These are phyloP conservation scores for Pristis pectinata DNA, from an alignment of 2,797 vertebrate species.

Conservation along the genomic window DNA sequence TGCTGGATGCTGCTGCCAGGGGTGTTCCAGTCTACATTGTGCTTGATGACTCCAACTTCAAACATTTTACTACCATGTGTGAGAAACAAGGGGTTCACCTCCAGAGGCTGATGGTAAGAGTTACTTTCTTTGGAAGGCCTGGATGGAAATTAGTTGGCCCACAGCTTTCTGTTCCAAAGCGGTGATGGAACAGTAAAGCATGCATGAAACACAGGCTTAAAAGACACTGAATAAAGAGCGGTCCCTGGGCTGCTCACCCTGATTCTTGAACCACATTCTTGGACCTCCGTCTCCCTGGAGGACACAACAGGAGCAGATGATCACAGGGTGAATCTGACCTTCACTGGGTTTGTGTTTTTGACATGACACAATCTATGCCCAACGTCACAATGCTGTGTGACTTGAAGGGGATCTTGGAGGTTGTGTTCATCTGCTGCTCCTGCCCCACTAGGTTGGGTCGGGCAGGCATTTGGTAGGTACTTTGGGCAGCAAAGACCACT, in stretches of 20 bases:
- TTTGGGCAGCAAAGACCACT: background rate
- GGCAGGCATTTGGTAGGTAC: background rate
- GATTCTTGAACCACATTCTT: background rate
- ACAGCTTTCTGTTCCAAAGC: background rate
- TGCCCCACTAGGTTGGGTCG: background rate
- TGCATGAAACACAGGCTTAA: background rate
- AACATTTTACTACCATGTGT: constrained; percentile 79
- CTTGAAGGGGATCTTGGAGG: background rate
- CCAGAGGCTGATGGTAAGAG: constrained; percentile 81
- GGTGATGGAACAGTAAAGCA: background rate
- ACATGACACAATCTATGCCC: background rate
- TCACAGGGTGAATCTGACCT: background rate
- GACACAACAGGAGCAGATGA: too few relatives aligned
- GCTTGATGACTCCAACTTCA: constrained; percentile 75
- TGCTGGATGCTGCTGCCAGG: constrained; percentile 76
- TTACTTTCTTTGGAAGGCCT: background rate
- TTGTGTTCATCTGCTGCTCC: background rate
- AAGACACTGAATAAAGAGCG: background rate
- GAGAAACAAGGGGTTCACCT: constrained; percentile 82
- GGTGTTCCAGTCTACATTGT: constrained; percentile 85
- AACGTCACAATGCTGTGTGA: background rate
- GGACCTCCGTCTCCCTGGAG: background rate
- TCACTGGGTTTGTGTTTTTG: background rate
- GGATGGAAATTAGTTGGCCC: background rate
- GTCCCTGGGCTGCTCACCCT: too few relatives aligned